Conservation (phyloP, 1,140 invertebrate species). For the Halesus radiatus region DNA sequence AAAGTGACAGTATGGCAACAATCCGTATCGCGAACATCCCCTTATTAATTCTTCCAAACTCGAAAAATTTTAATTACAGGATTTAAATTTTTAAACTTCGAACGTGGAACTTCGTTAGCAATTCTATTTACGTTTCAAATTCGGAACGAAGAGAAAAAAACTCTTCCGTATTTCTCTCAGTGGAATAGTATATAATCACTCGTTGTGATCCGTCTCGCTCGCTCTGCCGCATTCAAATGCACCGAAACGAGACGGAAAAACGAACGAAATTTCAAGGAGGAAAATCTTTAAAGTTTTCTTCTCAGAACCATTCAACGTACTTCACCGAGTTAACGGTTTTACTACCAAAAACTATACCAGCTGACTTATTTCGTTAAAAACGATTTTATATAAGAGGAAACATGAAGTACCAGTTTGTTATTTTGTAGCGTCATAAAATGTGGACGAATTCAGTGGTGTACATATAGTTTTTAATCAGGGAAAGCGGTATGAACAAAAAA, state of each 20-base stretch:
- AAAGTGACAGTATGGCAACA: too few species aligned
- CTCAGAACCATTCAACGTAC: neutral
- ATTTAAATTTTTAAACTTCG: conserved; percentile 43
- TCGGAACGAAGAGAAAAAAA: conserved; percentile 18
- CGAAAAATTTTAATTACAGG: conserved; percentile 39
- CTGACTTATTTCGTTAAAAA: neutral
- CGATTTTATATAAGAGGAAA: neutral
- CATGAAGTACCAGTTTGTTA: neutral
- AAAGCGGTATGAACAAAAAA: too few species aligned
- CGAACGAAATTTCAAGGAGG: conserved; percentile 18
- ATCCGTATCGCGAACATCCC: neutral
- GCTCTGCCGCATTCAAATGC: neutral
- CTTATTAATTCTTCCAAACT: conserved; percentile 9
- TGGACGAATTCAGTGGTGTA: neutral
- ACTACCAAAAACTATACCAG: neutral
- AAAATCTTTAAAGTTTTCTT: neutral
- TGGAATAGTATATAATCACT: neutral
- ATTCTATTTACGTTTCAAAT: conserved; percentile 44
- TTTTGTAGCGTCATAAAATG: neutral
- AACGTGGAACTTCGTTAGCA: conserved; percentile 36
- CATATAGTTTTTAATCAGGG: too few species aligned
- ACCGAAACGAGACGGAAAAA: conserved; percentile 17
- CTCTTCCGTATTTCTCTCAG: neutral
- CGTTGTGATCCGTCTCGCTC: neutral
- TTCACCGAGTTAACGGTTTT: neutral